Evolutionary conservation across 2,888 invertebrate species (phyloP), one percentile per base, ranked within the genome.

Genomic region (Stratiomys singularior): DNA sequence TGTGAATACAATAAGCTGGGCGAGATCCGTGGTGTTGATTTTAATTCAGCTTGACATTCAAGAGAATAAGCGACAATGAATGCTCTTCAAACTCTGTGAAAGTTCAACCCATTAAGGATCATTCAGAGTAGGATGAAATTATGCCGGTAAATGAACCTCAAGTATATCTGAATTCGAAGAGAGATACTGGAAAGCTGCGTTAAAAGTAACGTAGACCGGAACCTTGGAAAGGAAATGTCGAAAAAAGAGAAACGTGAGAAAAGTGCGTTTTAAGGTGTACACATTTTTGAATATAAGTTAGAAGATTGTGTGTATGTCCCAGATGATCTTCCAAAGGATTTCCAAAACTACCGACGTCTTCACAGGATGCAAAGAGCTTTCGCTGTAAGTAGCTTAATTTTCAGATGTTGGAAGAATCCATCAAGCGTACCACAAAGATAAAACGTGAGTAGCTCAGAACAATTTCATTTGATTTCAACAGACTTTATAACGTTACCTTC

Each of bases 381-480:
- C 1, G 58, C n/a, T 58, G 58, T 21, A 58, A 2, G 9, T 1
- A 58, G 21, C 58, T 58, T 18, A 18, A 23, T 58, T 18, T 58
- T 5, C 58, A 58, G 58, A 58, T 18, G 18, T 58, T 18, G 1
- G 58, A 58, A 9, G 7, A 23, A 58, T 58, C 7, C 58, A 15
- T 18, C 58, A 58, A 58, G 21, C 58, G 21, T 58, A 23, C 58
- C 9, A 18, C 21, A 58, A 58, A 18, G 58, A 58, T 23, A 58
- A 58, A 11, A 18, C 21, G 9, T 21, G n/a, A 18, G 18, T 58
- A 9, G 58, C 58, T 9, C 21, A 58, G 23, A 58, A 58, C 23
- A 21, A 58, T 58, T 58, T 58, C 21, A 58, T 58, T 37, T 37
- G n/a, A n/a, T n/a, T n/a, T n/a, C n/a, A n/a, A n/a, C n/a, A n/a